These are phyloP conservation scores for Chaitophorus viminalis DNA, from an alignment of 2,888 invertebrate genomes.

Conservation along the genomic window DNA sequence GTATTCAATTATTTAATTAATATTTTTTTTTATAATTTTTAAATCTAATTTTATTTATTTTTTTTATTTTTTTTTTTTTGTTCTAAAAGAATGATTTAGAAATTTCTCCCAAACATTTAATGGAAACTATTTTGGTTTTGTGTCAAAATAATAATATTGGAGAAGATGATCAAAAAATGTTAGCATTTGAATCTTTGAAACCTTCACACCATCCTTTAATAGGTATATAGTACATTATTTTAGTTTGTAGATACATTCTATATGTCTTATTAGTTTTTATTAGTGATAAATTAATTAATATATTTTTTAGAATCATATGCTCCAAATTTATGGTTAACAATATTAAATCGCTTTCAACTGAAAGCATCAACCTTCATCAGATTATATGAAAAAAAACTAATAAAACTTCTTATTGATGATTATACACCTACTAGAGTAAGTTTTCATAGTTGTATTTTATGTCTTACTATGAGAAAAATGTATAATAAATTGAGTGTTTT, in stretches of 20 bases:
- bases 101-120: constrained; percentile 66
- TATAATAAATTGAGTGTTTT: too few species aligned
- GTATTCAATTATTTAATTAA: constrained; percentile 22
- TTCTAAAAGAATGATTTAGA: constrained; percentile 38
- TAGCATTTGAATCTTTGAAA: constrained; percentile 72
- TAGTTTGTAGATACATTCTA: too few species aligned
- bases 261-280: too few species aligned
- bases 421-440: constrained; percentile 67
- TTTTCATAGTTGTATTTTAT: constrained; percentile 46
- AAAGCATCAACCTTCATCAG: constrained; percentile 74
- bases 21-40: neutral
- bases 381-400: constrained; percentile 72
- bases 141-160: constrained; percentile 67
- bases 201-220: constrained; percentile 82
- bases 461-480: too few species aligned
- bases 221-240: constrained; percentile 65
- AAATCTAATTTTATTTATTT: too few species aligned
- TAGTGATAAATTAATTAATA: constrained; percentile 36
- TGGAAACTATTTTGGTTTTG: constrained; percentile 68
- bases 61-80: constrained; percentile 10
- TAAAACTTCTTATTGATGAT: constrained; percentile 74
- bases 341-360: constrained; percentile 72
- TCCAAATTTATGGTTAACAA: constrained; percentile 77
- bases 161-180: constrained; percentile 45
- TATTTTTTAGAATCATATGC: constrained; percentile 69